phyloP scores from a whole-genome alignment of 2,888 invertebrate species.

The Scaptomyza cyrtandrae region DNA sequence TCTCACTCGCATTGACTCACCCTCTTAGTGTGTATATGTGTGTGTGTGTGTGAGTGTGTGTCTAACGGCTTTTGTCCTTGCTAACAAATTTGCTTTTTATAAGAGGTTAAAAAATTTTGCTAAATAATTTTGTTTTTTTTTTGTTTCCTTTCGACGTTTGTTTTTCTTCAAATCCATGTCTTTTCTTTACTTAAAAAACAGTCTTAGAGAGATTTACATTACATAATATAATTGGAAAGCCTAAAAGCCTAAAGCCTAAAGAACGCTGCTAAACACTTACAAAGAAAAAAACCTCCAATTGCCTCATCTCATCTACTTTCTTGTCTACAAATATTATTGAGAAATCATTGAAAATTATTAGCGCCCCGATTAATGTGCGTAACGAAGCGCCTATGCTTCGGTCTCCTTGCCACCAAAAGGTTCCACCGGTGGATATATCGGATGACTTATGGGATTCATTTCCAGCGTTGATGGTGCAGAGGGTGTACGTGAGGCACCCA shows the following conservation, averaged over 20 bases:
- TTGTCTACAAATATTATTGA: slow-evolving; percentile 73
- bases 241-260: slow-evolving; percentile 62
- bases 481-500: slow-evolving; percentile 89
- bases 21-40: slow-evolving; percentile 4
- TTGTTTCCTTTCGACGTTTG: slow-evolving; percentile 33
- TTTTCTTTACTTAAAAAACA: slow-evolving; percentile 50
- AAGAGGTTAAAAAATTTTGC: slow-evolving; percentile 58
- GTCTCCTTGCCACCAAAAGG: slow-evolving; percentile 92
- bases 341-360: slow-evolving; percentile 79
- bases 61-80: slow-evolving; percentile 28
- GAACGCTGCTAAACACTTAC: slow-evolving; percentile 53
- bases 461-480: slow-evolving; percentile 94
- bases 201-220: slow-evolving; percentile 64
- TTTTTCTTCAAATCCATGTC: slow-evolving; percentile 29
- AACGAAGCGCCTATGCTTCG: slow-evolving; percentile 88
- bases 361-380: slow-evolving; percentile 31
- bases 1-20: slow-evolving; percentile 47
- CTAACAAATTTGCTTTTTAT: slow-evolving; percentile 41
- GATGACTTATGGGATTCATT: slow-evolving; percentile 93
- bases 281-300: slow-evolving; percentile 49
- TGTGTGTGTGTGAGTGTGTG: slow-evolving; percentile 1
- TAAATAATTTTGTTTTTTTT: slow-evolving; percentile 49
- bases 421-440: slow-evolving; percentile 89
- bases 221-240: slow-evolving; percentile 36
- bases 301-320: slow-evolving; percentile 4